Base-by-base conservation (phyloP, 1,140 invertebrate species). In the Araneus ventricosus region DNA sequence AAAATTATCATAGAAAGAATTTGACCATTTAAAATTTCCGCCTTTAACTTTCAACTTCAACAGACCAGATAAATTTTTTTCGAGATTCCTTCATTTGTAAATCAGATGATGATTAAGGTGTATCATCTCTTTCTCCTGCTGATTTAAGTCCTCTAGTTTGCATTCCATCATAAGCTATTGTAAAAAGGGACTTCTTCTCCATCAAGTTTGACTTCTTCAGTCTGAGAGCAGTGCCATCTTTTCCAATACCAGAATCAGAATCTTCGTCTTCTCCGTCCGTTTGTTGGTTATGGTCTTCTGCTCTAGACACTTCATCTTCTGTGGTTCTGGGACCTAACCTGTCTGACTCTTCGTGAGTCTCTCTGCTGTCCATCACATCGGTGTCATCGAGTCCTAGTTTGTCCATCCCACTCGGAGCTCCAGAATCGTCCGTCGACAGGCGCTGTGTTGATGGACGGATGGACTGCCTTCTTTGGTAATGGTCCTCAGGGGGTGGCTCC, bases 121-220 rank as follows among this genome's bases (percentile, higher is more conserved):
- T 90, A 30, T 85, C 85, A 90, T 89, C 84, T 39, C 93, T 84
- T 59, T 90, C 90, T 30, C 94, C 94, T 1, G 93, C 93, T 24
- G 94, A 94, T 52, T 94, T 91, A 8, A 94, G 61, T 24, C 92
- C 96, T 75, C 96, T 96, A 0, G 97, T 97, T 79, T 97, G 96
- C 94, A 98, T 97, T 95, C 98, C 98, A 95, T 98, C 97, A 94
- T 98, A 99, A 3, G 98, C 98, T 94, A 99, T 98, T 1, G 98
- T 98, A 94, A 98, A 99, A n/a, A 99, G 97, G 95, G 98, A 98
- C 95, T 98, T 98, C 95, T 98, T 98, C 94, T 98, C 98, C 37
- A 98, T 96, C 93, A 98, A 59, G 61, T 94, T 93, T 2, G 84
- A 92, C 61, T 94, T 94, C 39, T 94, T 94, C 22, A 94, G 30